Percentiles rank a stretch among this genome's conserved stretches.
Conservation (phyloP, 2,797 vertebrate species). For the Alca torda region DNA sequence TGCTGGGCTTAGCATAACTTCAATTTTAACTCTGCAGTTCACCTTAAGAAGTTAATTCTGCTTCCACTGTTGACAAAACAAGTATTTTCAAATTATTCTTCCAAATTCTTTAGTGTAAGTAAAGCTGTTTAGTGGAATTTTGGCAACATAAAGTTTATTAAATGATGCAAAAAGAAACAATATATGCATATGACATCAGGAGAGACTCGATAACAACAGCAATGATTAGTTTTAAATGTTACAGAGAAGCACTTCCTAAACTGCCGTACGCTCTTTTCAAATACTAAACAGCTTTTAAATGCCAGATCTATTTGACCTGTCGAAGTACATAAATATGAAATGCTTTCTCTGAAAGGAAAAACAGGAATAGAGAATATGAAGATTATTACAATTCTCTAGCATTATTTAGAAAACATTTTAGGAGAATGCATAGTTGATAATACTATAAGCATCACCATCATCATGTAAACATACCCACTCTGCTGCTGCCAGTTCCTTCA, state of each 20-base stretch:
- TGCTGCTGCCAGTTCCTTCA: conserved; percentile 83
- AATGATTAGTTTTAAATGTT: background rate
- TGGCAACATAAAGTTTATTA: background rate
- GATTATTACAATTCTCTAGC: background rate
- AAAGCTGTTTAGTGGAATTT: background rate
- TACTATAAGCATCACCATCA: background rate
- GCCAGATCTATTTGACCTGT: background rate
- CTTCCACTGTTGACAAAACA: background rate
- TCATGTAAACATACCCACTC: conserved; percentile 83
- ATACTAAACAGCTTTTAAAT: background rate
- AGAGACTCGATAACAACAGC: background rate
- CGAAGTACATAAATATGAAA: background rate
- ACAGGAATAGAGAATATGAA: background rate
- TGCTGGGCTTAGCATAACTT: background rate
- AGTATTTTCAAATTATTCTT: background rate
- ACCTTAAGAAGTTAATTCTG: background rate
- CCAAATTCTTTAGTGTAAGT: background rate
- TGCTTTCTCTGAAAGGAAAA: background rate
- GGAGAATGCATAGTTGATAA: background rate
- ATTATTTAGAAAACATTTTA: background rate
- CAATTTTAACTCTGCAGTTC: background rate
- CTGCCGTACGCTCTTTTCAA: background rate
- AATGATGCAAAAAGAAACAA: background rate
- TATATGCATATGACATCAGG: background rate
- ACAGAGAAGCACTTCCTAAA: background rate